Conservation (phyloP, 2,797 vertebrate species). For the Molothrus ater region DNA sequence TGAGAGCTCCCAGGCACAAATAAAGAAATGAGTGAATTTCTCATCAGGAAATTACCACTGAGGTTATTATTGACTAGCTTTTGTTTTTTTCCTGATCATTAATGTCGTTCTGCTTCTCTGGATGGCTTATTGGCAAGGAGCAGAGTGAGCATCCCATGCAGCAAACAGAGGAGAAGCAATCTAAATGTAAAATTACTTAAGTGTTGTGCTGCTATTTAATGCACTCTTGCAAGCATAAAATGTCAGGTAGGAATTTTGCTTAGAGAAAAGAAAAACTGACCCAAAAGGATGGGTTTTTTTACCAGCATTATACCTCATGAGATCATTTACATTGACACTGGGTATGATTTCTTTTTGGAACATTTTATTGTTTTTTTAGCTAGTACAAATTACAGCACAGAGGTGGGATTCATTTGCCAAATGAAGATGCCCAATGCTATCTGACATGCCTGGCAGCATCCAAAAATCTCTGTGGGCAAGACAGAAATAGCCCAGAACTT, state of each 20-base stretch:
- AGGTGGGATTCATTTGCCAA: not conserved
- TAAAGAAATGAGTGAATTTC: not conserved
- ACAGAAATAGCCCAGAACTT: not conserved
- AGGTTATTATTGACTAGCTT: slow-evolving; percentile 43
- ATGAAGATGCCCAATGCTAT: not conserved
- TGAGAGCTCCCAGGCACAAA: not conserved
- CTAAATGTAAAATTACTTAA: slow-evolving; percentile 42
- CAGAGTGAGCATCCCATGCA: not conserved
- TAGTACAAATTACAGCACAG: not conserved
- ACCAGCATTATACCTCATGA: not conserved
- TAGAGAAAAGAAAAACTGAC: not conserved
- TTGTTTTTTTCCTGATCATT: slow-evolving; percentile 40
- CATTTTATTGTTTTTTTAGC: fast-evolving
- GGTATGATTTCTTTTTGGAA: not conserved
- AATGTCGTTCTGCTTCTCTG: slow-evolving; percentile 42
- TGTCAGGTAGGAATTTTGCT: not conserved
- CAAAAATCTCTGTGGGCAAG: not conserved
- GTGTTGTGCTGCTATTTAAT: not conserved
- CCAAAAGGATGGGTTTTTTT: not conserved
- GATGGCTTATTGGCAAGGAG: slow-evolving; percentile 35
- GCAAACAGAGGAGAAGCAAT: not conserved
- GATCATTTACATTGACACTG: not conserved
- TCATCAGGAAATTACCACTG: slow-evolving; percentile 37
- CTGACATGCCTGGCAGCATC: not conserved
- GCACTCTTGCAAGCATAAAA: not conserved